These are phyloP conservation scores for Salvelinus namaycush DNA, from an alignment of 2,113 vertebrate genomes.

Conservation along the genomic window DNA sequence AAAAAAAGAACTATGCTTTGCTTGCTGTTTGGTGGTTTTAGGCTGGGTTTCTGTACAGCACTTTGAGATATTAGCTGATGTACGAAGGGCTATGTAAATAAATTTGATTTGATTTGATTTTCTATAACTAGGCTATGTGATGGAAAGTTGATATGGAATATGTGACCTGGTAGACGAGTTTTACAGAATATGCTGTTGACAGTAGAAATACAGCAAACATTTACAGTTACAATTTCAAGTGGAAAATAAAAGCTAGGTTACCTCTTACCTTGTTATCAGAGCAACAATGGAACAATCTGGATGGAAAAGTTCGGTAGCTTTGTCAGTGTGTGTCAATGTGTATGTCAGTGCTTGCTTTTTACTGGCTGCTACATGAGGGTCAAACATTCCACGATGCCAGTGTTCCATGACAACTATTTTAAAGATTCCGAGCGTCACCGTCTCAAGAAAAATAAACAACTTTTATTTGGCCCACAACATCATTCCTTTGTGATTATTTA, in stretches of 20 bases:
- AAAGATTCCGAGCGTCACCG: conserved; percentile 40
- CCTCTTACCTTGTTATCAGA: neutral
- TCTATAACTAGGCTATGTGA: no score
- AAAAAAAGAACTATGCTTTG: no score
- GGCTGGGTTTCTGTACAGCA: no score
- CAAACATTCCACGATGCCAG: conserved; percentile 49
- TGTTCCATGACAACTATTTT: conserved; percentile 51
- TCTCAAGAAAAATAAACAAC: conserved; percentile 48
- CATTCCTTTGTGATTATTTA: conserved; percentile 45
- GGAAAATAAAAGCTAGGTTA: no score
- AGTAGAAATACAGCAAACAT: neutral
- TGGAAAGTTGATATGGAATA: no score
- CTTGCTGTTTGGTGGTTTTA: no score
- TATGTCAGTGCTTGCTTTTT: no score
- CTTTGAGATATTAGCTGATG: no score
- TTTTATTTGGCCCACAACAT: conserved; percentile 70
- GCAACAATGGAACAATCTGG: neutral
- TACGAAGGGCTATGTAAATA: no score
- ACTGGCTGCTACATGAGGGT: neutral
- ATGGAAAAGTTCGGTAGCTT: neutral
- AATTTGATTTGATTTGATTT: no score
- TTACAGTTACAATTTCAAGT: neutral
- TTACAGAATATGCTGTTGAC: neutral
- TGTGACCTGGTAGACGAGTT: no score
- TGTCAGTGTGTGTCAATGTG: no score